Conservation (phyloP, 2,888 invertebrate genomes). For the Tillus elongatus region DNA sequence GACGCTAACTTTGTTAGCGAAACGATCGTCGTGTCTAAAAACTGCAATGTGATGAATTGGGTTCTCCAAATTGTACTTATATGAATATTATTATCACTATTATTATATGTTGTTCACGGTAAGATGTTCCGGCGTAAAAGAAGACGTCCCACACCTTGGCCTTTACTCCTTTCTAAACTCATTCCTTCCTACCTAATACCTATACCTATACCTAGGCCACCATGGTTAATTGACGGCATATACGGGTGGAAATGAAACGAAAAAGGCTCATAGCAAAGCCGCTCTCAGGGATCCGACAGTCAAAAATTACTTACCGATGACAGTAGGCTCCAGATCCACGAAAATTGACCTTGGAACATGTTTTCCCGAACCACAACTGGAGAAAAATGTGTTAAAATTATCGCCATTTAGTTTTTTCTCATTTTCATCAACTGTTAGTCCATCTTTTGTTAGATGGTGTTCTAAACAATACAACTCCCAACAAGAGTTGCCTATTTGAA, state of each 20-base stretch:
- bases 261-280: background rate
- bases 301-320: constrained; percentile 43
- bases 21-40: too few species aligned
- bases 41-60: too few species aligned
- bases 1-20: too few species aligned
- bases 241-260: background rate
- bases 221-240: background rate
- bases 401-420: constrained; percentile 39
- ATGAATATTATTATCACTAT: too few species aligned
- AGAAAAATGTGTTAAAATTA: constrained; percentile 32
- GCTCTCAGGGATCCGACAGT: too few species aligned
- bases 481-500: constrained; percentile 39
- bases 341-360: constrained; percentile 57
- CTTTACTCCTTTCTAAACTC: too few species aligned
- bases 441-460: constrained; percentile 42
- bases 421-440: constrained; percentile 42
- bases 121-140: too few species aligned
- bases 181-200: too few species aligned
- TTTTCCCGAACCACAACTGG: constrained; percentile 43
- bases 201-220: too few species aligned
- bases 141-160: too few species aligned
- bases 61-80: too few species aligned
- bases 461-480: constrained; percentile 40
- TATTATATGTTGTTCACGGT: too few species aligned
- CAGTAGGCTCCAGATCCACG: constrained; percentile 61